A percentile compares a stretch with the other conserved stretches of the same genome.
These are phyloP conservation scores for Urocolius indicus DNA, from an alignment of 2,113 vertebrate species.

Conservation along the genomic window DNA sequence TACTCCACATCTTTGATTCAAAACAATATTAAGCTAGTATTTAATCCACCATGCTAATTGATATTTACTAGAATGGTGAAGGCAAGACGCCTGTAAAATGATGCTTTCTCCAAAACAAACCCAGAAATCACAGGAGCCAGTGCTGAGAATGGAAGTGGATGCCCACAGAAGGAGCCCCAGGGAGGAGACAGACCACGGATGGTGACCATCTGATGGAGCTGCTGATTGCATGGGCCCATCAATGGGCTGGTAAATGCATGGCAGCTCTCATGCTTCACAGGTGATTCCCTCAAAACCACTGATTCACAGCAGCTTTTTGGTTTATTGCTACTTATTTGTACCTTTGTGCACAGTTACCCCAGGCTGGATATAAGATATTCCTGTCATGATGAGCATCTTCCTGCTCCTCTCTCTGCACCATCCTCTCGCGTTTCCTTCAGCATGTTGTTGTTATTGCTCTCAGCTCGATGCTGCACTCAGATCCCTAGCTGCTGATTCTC, in stretches of 20 bases:
- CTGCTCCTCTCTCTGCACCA: background rate
- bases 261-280: background rate
- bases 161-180: background rate
- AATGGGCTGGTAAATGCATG: background rate
- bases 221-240: background rate
- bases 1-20: background rate
- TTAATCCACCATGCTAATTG: no score
- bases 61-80: background rate
- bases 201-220: background rate
- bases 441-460: background rate
- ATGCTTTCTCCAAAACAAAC: background rate
- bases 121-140: background rate
- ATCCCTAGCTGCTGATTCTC: background rate
- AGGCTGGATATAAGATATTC: background rate
- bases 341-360: background rate
- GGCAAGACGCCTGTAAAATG: background rate
- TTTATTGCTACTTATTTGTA: background rate
- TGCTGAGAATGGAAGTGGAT: background rate
- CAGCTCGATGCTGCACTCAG: background rate
- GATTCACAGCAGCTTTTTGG: background rate
- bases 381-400: background rate
- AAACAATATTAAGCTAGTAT: background rate
- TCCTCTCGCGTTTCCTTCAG: background rate
- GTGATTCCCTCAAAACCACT: background rate
- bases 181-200: background rate